Conservation (phyloP, 92 coral and sea anemone genomes). For the Umimayanthus chanpuru region DNA sequence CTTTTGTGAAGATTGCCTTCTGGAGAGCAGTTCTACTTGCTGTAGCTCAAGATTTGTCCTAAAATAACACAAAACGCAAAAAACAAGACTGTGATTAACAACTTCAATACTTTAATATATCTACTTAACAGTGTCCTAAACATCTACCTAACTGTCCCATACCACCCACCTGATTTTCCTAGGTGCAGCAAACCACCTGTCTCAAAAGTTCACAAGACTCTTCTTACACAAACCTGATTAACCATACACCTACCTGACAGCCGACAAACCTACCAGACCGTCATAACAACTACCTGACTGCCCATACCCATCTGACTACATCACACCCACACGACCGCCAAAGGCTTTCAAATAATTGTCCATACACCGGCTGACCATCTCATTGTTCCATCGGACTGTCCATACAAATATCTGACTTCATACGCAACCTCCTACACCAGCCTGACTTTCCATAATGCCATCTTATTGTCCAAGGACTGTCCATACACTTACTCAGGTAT, state of each 20-base stretch:
- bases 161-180: background rate
- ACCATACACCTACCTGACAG: background rate
- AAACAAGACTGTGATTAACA: background rate
- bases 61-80: background rate
- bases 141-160: constrained; percentile 42
- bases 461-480: background rate
- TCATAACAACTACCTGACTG: background rate
- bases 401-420: background rate
- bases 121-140: background rate
- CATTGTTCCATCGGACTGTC: background rate
- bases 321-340: background rate
- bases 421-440: background rate
- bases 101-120: background rate
- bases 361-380: background rate
- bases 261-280: background rate
- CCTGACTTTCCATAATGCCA: background rate
- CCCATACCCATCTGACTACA: background rate
- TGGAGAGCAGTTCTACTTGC: constrained; percentile 75
- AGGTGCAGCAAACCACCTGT: background rate
- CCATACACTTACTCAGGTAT: background rate
- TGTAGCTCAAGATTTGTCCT: constrained; percentile 94
- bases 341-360: background rate
- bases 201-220: background rate
- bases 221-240: background rate
- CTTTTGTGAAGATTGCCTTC: constrained; percentile 73